Evolutionary conservation across 2,113 vertebrate genomes (phyloP).

Genomic region (Scortum barcoo): DNA sequence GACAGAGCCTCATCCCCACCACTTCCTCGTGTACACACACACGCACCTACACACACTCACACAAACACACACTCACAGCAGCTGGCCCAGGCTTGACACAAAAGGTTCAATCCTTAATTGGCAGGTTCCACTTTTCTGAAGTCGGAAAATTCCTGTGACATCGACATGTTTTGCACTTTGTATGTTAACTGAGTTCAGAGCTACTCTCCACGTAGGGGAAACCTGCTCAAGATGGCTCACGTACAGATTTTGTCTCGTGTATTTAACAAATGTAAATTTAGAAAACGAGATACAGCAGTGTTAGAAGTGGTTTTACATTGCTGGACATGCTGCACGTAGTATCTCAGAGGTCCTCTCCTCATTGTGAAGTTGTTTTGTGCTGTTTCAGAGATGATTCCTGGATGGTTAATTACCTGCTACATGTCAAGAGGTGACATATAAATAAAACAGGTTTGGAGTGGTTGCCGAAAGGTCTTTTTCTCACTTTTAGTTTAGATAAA

Average conservation of each 20-base stretch:
- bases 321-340: background rate
- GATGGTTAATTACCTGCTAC: background rate
- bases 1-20: slow-evolving; percentile 75
- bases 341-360: background rate
- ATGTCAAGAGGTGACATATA: background rate
- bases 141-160: slow-evolving; percentile 68
- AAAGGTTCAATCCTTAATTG: slow-evolving; percentile 69
- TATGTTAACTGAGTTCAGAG: slow-evolving; percentile 19
- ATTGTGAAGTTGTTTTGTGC: background rate
- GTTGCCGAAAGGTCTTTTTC: background rate
- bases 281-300: background rate
- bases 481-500: background rate
- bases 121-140: slow-evolving; percentile 63
- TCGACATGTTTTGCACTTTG: slow-evolving; percentile 42
- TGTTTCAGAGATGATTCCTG: background rate
- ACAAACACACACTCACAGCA: slow-evolving; percentile 41
- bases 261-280: background rate
- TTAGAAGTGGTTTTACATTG: background rate
- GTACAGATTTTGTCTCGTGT: background rate
- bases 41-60: slow-evolving; percentile 38
- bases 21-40: slow-evolving; percentile 60
- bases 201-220: background rate
- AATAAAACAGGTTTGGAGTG: background rate
- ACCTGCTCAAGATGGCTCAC: background rate
- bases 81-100: slow-evolving; percentile 62